Evolutionary conservation across 2,113 vertebrate genomes (phyloP).

Genomic region (Cyprinodon tularosa): DNA sequence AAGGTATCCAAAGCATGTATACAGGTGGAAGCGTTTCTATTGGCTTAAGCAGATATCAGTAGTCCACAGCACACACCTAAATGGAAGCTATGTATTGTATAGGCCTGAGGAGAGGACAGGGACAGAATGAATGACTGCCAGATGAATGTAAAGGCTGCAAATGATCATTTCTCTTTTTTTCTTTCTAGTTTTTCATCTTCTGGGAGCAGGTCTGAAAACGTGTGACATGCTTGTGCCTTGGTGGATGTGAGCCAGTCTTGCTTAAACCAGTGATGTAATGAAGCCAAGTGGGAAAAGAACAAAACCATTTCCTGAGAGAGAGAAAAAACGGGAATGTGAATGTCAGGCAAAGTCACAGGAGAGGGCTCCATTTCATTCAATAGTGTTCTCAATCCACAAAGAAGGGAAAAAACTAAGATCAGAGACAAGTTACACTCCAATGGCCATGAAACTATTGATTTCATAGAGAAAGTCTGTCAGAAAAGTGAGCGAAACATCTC

Average conservation of each 20-base stretch:
- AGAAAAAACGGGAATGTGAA: constrained; percentile 19
- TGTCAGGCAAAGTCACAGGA: constrained; percentile 64
- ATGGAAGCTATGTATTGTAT: neutral
- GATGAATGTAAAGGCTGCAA: constrained; percentile 40
- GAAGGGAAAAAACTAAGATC: constrained; percentile 22
- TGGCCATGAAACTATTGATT: constrained; percentile 76
- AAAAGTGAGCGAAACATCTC: constrained; percentile 46
- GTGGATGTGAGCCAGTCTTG: constrained; percentile 32
- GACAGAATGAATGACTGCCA: constrained; percentile 38
- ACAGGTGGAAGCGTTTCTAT: constrained; percentile 17
- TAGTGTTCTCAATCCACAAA: constrained; percentile 50
- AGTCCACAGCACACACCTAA: neutral
- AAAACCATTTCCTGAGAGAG: constrained; percentile 45
- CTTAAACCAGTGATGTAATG: constrained; percentile 63
- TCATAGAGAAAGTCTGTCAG: constrained; percentile 53
- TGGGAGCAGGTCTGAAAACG: constrained; percentile 45
- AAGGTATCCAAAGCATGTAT: constrained; percentile 14
- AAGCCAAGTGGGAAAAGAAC: constrained; percentile 56
- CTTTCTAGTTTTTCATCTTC: constrained; percentile 12
- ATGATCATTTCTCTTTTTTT: constrained; percentile 51
- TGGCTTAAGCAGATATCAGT: constrained; percentile 14
- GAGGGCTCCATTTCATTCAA: constrained; percentile 57
- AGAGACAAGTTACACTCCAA: constrained; percentile 56
- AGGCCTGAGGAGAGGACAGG: constrained; percentile 13
- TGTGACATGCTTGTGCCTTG: constrained; percentile 48